phyloP scores from a whole-genome alignment of 2,888 invertebrate species.

The Drosophila merina region DNA sequence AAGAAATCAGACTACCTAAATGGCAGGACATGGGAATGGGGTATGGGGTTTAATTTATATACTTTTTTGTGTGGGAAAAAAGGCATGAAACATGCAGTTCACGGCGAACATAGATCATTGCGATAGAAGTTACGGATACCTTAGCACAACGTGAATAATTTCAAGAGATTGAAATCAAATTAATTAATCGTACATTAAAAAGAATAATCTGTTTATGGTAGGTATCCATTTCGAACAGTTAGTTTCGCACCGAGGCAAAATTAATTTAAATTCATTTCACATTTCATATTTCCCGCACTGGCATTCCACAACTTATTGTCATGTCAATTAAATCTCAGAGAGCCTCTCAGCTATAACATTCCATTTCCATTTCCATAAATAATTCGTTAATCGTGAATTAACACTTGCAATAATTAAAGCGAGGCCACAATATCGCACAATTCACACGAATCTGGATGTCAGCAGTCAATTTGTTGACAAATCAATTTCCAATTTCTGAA shows the following conservation, averaged over 20 bases:
- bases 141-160: constrained; percentile 12
- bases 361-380: constrained; percentile 46
- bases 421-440: neutral
- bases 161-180: constrained; percentile 2
- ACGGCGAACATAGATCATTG: constrained; percentile 25
- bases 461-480: constrained; percentile 33
- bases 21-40: neutral
- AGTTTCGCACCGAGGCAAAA: neutral
- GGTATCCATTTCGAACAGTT: constrained; percentile 9
- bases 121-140: constrained; percentile 7
- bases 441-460: constrained; percentile 15
- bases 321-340: constrained; percentile 48
- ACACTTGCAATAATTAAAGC: constrained; percentile 37
- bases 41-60: constrained; percentile 5
- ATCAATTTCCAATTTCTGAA: constrained; percentile 10
- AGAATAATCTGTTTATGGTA: constrained; percentile 4
- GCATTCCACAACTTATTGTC: constrained; percentile 29
- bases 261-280: constrained; percentile 41
- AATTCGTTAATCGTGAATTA: constrained; percentile 36
- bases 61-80: constrained; percentile 8
- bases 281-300: constrained; percentile 18
- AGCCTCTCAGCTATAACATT: constrained; percentile 37
- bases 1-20: constrained; percentile 16
- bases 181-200: constrained; percentile 9
- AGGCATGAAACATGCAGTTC: constrained; percentile 16